Percentiles rank a stretch among this genome's conserved stretches.
Evolutionary conservation across 1,140 invertebrate species (phyloP).

Genomic region (Drosophila kepulauana): DNA sequence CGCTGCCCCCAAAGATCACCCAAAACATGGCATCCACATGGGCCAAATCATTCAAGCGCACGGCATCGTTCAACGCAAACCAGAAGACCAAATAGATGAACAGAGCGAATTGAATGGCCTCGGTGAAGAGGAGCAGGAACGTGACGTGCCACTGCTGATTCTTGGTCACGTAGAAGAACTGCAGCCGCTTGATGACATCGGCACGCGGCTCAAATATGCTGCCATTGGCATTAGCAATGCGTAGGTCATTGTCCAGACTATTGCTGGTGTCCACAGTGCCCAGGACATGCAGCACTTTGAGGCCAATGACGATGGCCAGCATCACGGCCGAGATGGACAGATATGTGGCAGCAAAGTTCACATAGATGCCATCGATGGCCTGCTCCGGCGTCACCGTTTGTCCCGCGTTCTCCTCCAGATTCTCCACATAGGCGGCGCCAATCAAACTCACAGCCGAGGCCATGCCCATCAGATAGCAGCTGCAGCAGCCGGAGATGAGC

Average conservation of each 20-base stretch:
- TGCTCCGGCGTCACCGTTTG: conserved; percentile 53
- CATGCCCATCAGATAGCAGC: conserved; percentile 75
- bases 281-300: conserved; percentile 71
- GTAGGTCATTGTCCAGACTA: conserved; percentile 76
- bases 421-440: conserved; percentile 60
- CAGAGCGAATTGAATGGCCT: conserved; percentile 74
- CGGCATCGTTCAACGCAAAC: conserved; percentile 69
- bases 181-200: conserved; percentile 73
- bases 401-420: conserved; percentile 43
- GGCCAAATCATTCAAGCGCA: conserved; percentile 56
- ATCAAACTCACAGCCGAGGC: conserved; percentile 74
- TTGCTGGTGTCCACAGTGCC: conserved; percentile 71
- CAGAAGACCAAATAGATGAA: conserved; percentile 78
- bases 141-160: conserved; percentile 79
- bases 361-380: conserved; percentile 72
- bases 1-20: conserved; percentile 71
- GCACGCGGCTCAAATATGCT: conserved; percentile 70
- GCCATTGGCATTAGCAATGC: conserved; percentile 78
- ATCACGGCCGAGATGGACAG: conserved; percentile 60
- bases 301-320: conserved; percentile 66
- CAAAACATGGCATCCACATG: conserved; percentile 73
- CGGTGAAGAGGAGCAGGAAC: conserved; percentile 70
- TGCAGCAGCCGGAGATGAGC: conserved; percentile 67
- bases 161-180: conserved; percentile 83
- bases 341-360: conserved; percentile 76